These are phyloP conservation scores for Hydriomena furcata DNA, from an alignment of 2,888 invertebrate species.

Conservation along the genomic window DNA sequence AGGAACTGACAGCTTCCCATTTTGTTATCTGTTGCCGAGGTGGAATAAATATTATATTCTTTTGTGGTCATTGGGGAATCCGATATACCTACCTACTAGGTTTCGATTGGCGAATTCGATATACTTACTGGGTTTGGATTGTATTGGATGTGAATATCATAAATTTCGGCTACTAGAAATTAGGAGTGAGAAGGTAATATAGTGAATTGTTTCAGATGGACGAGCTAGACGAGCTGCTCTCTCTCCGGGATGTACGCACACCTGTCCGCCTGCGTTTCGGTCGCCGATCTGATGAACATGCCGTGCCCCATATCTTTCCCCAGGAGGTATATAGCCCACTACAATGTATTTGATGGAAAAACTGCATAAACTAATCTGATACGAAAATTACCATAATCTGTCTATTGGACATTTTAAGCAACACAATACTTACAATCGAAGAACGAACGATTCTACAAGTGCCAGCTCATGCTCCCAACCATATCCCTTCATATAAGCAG, in stretches of 20 bases:
- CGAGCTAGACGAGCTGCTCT: slow-evolving; percentile 71
- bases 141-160: background rate
- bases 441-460: too few relatives aligned
- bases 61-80: slow-evolving; percentile 9
- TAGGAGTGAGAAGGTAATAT: too few relatives aligned
- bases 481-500: too few relatives aligned
- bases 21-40: slow-evolving; percentile 15
- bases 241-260: slow-evolving; percentile 69
- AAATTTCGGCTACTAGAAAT: too few relatives aligned
- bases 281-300: slow-evolving; percentile 76
- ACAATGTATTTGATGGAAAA: background rate
- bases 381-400: too few relatives aligned
- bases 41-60: slow-evolving; percentile 15
- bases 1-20: slow-evolving; percentile 38
- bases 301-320: slow-evolving; percentile 76
- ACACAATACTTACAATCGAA: too few relatives aligned
- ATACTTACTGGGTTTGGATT: too few relatives aligned
- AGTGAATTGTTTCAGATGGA: slow-evolving; percentile 52
- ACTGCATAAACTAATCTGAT: too few relatives aligned
- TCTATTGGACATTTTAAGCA: too few relatives aligned
- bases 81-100: too few relatives aligned
- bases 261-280: slow-evolving; percentile 79
- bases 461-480: too few relatives aligned
- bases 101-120: too few relatives aligned
- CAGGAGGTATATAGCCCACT: slow-evolving; percentile 67